Percentiles rank a stretch among this genome's conserved stretches.
Evolutionary conservation across 1,140 invertebrate genomes (phyloP).

Genomic region (Doryteuthis pealeii): DNA sequence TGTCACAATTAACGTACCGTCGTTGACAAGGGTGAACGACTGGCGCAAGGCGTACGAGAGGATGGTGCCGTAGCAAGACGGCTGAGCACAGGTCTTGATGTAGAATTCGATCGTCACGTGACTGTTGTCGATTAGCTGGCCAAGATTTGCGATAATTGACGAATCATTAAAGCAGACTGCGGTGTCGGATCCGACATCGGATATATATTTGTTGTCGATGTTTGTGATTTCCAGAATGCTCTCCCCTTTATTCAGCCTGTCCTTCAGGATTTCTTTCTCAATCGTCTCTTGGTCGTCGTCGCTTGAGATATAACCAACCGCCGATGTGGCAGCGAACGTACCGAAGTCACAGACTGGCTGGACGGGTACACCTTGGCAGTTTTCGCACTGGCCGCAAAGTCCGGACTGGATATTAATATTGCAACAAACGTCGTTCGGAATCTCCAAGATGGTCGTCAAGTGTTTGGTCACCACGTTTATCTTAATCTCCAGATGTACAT

Average conservation of each 20-base stretch:
- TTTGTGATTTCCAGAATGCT: neutral
- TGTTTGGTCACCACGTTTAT: neutral
- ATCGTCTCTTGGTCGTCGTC: conserved; percentile 11
- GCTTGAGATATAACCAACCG: neutral
- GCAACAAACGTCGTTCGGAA: conserved; percentile 15
- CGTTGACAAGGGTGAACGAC: conserved; percentile 22
- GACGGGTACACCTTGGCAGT: neutral
- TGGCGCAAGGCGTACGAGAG: conserved; percentile 25
- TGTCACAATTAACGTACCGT: conserved; percentile 17
- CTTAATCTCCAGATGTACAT: neutral
- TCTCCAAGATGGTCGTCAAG: neutral
- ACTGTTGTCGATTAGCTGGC: conserved; percentile 19
- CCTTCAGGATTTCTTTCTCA: neutral
- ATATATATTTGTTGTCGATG: neutral
- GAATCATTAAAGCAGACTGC: conserved; percentile 24
- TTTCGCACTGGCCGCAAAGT: conserved; percentile 17
- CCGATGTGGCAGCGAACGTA: neutral
- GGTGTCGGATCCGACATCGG: conserved; percentile 23
- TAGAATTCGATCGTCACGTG: conserved; percentile 29
- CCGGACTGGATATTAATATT: conserved; percentile 6
- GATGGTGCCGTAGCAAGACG: conserved; percentile 26
- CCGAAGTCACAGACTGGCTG: conserved; percentile 8
- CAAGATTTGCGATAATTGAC: conserved; percentile 21
- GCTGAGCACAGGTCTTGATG: conserved; percentile 23
- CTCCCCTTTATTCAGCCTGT: neutral